Base-by-base conservation (phyloP, 2,888 invertebrate genomes). In the Pseudococcus jackbeardsleyi region DNA sequence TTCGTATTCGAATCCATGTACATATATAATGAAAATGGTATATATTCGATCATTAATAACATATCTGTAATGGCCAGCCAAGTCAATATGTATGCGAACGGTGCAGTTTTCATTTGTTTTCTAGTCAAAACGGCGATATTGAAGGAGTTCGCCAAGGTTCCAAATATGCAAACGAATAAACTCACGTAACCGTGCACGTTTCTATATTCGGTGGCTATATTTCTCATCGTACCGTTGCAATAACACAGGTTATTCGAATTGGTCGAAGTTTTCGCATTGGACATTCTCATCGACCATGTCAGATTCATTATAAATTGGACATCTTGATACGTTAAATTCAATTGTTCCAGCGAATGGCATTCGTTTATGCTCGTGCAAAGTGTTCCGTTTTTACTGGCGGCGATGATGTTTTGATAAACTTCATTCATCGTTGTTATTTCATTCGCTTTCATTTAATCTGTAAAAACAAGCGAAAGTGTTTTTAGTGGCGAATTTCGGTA, bases 61-160 rank as follows among this genome's bases (percentile, higher is more conserved):
- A 97, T 95, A 91, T 98, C 98, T 0, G 97, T 96, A 0, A 96
- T 95, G 0, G 98, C 97, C 87, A 98, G 92, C 91, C 95, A 95
- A 89, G 96, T 96, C 84, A 98, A 93, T 88, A 98, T 95, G 72
- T 96, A 93, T 92, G 98, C 98, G 90, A 97, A 97, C 0, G 97
- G 96, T 0, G 97, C 95, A 88, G 94, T 93, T 19, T 95, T 94
- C 93, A 97, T 94, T 91, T 96, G 96, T 89, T 95, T 95, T 86
- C 96, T 93, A 15, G 97, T 96, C 89, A 98, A 92, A 0, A 98
- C 97, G 3, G 96, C 95, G 89, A 98, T 95, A 92, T 97, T 98
- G 90, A 97, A 92, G 12, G 96, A 93, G 91, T 98, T 98, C 17
- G 97, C 96, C 87, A 97, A 93, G 19, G 95, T 96, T 17, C 97